phyloP scores from a whole-genome alignment of 2,113 vertebrate species.

The Gobiocypris rarus region DNA sequence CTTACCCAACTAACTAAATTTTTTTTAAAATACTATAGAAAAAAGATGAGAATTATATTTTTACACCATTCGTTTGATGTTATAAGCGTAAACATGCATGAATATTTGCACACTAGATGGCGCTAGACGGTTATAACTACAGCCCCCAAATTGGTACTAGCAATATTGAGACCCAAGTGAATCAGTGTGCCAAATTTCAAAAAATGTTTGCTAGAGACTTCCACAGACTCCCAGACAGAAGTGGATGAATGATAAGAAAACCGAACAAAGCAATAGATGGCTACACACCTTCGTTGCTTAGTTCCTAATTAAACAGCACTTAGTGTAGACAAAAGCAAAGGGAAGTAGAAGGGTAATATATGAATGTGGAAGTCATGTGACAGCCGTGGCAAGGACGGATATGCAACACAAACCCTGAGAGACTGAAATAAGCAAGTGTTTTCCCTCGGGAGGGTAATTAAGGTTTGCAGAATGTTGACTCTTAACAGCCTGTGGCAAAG shows the following conservation, averaged over 20 bases:
- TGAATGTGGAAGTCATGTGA: slow-evolving; percentile 21
- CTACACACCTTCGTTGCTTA: background rate
- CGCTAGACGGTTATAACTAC: background rate
- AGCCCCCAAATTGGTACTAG: background rate
- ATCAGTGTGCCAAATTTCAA: background rate
- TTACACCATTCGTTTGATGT: background rate
- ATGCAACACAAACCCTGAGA: slow-evolving; percentile 1
- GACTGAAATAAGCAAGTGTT: slow-evolving; percentile 15
- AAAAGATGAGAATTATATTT: background rate
- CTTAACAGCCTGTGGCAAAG: slow-evolving; percentile 38
- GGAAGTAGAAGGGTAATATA: background rate
- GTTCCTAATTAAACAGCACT: background rate
- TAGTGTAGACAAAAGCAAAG: background rate
- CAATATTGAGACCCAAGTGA: slow-evolving; percentile 6
- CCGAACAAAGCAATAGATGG: background rate
- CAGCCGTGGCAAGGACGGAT: background rate
- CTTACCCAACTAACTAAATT: background rate
- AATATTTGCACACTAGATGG: background rate
- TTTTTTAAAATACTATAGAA: no score
- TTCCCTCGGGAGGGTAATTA: slow-evolving; percentile 46
- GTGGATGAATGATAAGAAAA: background rate
- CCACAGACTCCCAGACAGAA: slow-evolving; percentile 7
- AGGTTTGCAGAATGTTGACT: slow-evolving; percentile 32
- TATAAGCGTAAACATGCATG: background rate
- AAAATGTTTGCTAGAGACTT: background rate